Base-by-base conservation (phyloP, 2,797 vertebrate species). In the Pteropus rufus region DNA sequence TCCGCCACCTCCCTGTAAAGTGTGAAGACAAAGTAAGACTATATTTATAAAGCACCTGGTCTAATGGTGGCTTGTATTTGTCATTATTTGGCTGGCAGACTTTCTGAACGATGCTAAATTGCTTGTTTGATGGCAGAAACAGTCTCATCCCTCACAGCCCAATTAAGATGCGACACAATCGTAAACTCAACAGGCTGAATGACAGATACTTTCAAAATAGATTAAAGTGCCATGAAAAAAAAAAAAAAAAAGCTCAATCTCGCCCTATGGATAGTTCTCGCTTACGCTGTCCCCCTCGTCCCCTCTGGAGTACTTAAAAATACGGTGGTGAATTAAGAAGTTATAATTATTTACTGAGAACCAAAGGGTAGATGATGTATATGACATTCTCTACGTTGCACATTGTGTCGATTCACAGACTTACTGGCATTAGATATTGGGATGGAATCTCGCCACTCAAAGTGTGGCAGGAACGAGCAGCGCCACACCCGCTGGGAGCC, bases 31-130 rank as follows among this genome's bases (percentile, higher is more conserved):
- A 62, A 62, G 29, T 31, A 29, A 60, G 58, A 29, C 58, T 29
- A 5, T 11, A 5, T 60, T 10, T 10, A 11, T 10, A 60, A 24
- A 24, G 44, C 10, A 31, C 3, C 29, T 46, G 14, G 67, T 64
- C 49, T 79, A 58, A 54, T 29, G 3, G 19, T 0, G 4, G 44
- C 65, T 26, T n/a, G 26, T 34, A 49, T 49, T 62, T 67, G 56
- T 41, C 26, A 14, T 49, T 62, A 34, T 62, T 69, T 67, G 82
- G 65, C 73, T 39, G 9, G 44, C 10, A 62, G 80, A 84, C 60
- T 80, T 69, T 58, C n/a, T 24, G 64, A 96, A 41, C 31, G 54
- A 69, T 10, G 46, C 18, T 14, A n/a, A 82, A 41, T 54, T 75
- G 34, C 65, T 62, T 94, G 41, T 84, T 75, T 31, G 39, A 36